Evolutionary conservation across 2,113 vertebrate species (phyloP).

Genomic region (Maccullochella peelii): DNA sequence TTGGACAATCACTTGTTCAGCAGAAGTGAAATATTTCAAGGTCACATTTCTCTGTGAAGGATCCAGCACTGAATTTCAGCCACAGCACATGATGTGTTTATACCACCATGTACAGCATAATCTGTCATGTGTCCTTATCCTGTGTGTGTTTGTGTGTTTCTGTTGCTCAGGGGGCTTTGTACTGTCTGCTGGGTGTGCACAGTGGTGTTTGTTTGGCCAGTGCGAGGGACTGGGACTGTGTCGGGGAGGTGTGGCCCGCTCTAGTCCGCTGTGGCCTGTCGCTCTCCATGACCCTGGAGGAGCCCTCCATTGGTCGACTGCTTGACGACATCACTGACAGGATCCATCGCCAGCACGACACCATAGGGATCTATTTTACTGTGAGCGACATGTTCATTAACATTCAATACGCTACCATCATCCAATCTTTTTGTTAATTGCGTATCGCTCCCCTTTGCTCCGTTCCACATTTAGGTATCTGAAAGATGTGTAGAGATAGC

Average conservation of each 20-base stretch:
- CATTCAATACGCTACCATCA: neutral
- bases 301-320: conserved; percentile 92
- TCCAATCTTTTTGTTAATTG: neutral
- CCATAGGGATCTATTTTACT: conserved; percentile 92
- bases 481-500: conserved; percentile 86
- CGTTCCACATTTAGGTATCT: conserved; percentile 83
- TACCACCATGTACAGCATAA: neutral
- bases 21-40: too few species aligned
- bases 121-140: neutral
- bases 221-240: conserved; percentile 94
- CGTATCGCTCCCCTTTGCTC: conserved; percentile 1
- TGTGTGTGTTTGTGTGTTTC: neutral
- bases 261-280: conserved; percentile 94
- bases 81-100: neutral
- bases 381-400: conserved; percentile 81
- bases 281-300: conserved; percentile 92
- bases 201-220: conserved; percentile 90
- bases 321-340: conserved; percentile 95
- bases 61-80: neutral
- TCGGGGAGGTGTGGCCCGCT: conserved; percentile 93
- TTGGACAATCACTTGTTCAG: neutral
- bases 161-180: conserved; percentile 90
- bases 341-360: conserved; percentile 95
- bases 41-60: neutral
- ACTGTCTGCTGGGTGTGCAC: conserved; percentile 94